These are phyloP conservation scores for Hylaea fasciaria DNA, from an alignment of 2,888 invertebrate species.

Conservation along the genomic window DNA sequence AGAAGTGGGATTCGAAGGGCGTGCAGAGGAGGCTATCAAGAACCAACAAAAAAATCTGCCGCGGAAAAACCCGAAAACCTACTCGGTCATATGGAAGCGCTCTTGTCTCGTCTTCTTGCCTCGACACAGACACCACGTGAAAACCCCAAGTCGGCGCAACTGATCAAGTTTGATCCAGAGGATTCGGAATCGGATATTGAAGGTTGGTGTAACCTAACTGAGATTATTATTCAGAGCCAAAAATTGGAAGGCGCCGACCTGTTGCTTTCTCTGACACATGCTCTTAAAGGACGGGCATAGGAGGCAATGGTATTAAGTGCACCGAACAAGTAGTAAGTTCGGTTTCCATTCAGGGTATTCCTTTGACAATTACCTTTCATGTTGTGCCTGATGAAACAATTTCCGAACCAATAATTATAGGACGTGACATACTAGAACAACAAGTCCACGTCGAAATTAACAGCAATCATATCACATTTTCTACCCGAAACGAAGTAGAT, in stretches of 20 bases:
- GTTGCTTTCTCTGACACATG: neutral
- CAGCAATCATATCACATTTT: no score
- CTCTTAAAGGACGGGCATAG: neutral
- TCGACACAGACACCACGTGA: neutral
- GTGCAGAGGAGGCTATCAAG: neutral
- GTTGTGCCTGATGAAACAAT: no score
- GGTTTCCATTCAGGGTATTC: no score
- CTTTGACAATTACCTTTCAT: no score
- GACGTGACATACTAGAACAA: no score
- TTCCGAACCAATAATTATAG: no score
- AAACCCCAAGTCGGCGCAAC: neutral
- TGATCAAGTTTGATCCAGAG: conserved; percentile 1
- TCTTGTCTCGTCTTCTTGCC: neutral
- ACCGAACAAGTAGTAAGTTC: no score
- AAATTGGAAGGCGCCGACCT: neutral
- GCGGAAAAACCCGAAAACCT: neutral
- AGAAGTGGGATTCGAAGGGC: conserved; percentile 1
- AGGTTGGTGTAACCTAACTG: neutral
- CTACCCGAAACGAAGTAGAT: no score
- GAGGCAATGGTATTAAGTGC: no score
- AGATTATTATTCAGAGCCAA: neutral
- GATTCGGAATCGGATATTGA: neutral
- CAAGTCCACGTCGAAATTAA: no score
- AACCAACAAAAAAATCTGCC: neutral
- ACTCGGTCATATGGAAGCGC: neutral